Evolutionary conservation across 2,113 vertebrate genomes (phyloP), one percentile per base, ranked within the genome.

Genomic region (Hemibates koningsi): DNA sequence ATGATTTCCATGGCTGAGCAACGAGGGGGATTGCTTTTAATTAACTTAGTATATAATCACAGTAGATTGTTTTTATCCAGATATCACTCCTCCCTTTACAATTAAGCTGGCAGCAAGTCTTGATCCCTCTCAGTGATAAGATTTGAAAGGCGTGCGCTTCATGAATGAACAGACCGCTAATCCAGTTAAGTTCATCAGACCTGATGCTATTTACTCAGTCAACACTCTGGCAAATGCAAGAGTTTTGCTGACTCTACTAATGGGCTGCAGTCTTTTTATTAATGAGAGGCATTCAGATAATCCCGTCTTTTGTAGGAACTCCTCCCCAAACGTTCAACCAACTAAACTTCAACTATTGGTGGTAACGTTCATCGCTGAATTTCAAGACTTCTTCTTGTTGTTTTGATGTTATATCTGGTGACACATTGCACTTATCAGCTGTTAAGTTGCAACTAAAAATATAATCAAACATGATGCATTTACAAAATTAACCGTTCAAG

Each of bases 21-120:
- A 86, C 73, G 66, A 80, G 32, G 21, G 27, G 80, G 82, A 73
- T 89, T 9, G 53, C 50, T 92, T 87, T 91, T 88, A 94, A 95
- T 94, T 95, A 95, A 92, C 90, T 87, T 81, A 29, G 57, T 50
- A 82, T 90, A 84, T 92, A 90, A 91, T 89, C 29, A 3, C 11
- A n/a, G 61, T 14, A 24, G 86, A 89, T 86, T 81, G 78, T 90
- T 87, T 56, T 80, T 41, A 6, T 71, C 16, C 50, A 32, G 82
- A 88, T 86, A 90, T 50, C 76, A 29, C 21, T 41, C 76, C 36
- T 76, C 80, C 81, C 53, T 59, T 81, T 73, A 24, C 41, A 88
- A 63, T 66, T 71, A 85, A 83, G 83, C 87, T 87, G 89, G 81
- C 89, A 84, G 80, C 45, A 14, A 52, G 61, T 54, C n/a, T 16